Evolutionary conservation across 2,888 invertebrate species (phyloP).

Genomic region (Cataglyphis albicans): DNA sequence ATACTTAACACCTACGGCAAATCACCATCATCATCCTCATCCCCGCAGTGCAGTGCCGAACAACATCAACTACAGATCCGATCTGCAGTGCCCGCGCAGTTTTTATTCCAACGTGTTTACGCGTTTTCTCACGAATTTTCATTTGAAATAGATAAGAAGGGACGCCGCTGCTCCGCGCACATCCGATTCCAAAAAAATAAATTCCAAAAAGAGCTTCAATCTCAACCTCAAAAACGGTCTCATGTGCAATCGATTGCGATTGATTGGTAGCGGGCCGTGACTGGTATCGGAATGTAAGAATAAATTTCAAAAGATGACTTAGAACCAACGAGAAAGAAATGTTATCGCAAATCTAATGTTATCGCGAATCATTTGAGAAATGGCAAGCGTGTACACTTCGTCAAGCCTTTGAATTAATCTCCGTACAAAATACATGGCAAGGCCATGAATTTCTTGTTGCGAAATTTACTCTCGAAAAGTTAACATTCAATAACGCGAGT

Average conservation of each 20-base stretch:
- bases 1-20: constrained; percentile 81
- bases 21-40: constrained; percentile 51
- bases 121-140: constrained; percentile 84
- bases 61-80: constrained; percentile 72
- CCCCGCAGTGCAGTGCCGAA: constrained; percentile 72
- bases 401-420: constrained; percentile 57
- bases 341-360: background rate
- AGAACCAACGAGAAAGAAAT: constrained; percentile 27
- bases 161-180: constrained; percentile 51
- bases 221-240: constrained; percentile 65
- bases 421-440: background rate
- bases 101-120: constrained; percentile 84
- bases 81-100: constrained; percentile 79
- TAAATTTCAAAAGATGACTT: constrained; percentile 9
- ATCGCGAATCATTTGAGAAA: background rate
- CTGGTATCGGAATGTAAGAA: constrained; percentile 37
- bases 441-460: constrained; percentile 67
- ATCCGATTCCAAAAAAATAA: constrained; percentile 43
- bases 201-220: constrained; percentile 55
- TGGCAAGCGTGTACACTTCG: constrained; percentile 15
- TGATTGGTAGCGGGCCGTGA: constrained; percentile 35
- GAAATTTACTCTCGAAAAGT: background rate
- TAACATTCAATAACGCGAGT: background rate
- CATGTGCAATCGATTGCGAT: constrained; percentile 55
- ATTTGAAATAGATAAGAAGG: constrained; percentile 79